phyloP scores from a whole-genome alignment of 2,113 vertebrate species.

The Ia io region DNA sequence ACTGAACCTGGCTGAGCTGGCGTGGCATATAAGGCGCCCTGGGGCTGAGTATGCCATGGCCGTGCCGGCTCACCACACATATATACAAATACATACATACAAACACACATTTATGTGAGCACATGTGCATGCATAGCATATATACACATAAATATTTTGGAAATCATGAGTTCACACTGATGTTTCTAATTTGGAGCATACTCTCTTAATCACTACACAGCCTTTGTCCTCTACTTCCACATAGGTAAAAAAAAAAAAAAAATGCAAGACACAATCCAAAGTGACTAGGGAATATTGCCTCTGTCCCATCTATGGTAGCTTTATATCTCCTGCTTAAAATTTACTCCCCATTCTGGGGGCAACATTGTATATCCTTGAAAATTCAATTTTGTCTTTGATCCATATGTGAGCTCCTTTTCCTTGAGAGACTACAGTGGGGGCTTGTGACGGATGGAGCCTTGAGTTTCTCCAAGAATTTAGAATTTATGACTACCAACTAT shows the following conservation, averaged over 20 bases:
- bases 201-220: neutral
- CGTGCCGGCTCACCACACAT: too few relatives aligned
- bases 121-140: neutral
- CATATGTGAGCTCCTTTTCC: neutral
- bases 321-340: neutral
- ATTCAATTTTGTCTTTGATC: neutral
- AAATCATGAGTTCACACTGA: neutral
- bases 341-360: neutral
- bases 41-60: too few relatives aligned
- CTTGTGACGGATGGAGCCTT: neutral
- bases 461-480: neutral
- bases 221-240: neutral
- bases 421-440: neutral
- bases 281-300: neutral
- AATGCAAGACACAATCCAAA: neutral
- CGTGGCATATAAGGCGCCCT: too few relatives aligned
- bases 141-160: neutral
- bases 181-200: neutral
- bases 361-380: neutral
- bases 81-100: neutral
- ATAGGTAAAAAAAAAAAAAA: neutral
- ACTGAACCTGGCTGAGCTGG: too few relatives aligned
- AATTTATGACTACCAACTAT: neutral
- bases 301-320: neutral
- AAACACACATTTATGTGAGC: neutral